Percentiles rank a stretch among this genome's conserved stretches.
Conservation (phyloP, 2,888 invertebrate genomes). For the Choreutis nemorana region DNA sequence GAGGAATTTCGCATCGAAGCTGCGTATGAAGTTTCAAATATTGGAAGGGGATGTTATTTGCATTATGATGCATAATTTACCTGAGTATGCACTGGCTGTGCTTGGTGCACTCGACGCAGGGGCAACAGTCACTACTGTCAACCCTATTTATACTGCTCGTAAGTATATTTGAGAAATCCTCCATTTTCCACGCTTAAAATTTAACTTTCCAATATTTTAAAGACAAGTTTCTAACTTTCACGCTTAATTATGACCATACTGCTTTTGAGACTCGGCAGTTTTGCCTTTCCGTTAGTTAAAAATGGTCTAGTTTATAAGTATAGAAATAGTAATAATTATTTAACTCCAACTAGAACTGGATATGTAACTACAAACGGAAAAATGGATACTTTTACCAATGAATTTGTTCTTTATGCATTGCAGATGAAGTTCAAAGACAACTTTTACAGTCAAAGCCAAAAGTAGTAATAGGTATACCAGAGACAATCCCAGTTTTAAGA, state of each 20-base stretch:
- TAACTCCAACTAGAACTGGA: too few species aligned
- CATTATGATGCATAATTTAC: slow-evolving; percentile 73
- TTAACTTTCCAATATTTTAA: too few species aligned
- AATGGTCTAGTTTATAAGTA: too few species aligned
- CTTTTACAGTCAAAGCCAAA: slow-evolving; percentile 66
- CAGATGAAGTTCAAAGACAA: slow-evolving; percentile 76
- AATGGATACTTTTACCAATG: too few species aligned
- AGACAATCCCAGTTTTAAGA: slow-evolving; percentile 47
- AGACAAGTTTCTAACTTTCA: too few species aligned
- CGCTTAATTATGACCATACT: background rate
- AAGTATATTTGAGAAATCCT: too few species aligned
- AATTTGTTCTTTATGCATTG: too few species aligned
- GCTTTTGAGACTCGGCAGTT: too few species aligned
- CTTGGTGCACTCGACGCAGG: slow-evolving; percentile 73
- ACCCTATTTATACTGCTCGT: slow-evolving; percentile 73
- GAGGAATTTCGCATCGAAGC: slow-evolving; percentile 67
- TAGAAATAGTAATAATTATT: too few species aligned
- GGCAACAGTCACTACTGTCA: slow-evolving; percentile 71
- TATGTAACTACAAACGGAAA: too few species aligned
- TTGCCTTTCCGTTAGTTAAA: too few species aligned
- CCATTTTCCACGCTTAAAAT: background rate
- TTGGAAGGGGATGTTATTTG: slow-evolving; percentile 70
- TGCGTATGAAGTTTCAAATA: slow-evolving; percentile 69
- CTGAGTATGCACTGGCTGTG: slow-evolving; percentile 70
- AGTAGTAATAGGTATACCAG: slow-evolving; percentile 64